Conservation (phyloP, 2,888 invertebrate species). For the Clostera curtula region DNA sequence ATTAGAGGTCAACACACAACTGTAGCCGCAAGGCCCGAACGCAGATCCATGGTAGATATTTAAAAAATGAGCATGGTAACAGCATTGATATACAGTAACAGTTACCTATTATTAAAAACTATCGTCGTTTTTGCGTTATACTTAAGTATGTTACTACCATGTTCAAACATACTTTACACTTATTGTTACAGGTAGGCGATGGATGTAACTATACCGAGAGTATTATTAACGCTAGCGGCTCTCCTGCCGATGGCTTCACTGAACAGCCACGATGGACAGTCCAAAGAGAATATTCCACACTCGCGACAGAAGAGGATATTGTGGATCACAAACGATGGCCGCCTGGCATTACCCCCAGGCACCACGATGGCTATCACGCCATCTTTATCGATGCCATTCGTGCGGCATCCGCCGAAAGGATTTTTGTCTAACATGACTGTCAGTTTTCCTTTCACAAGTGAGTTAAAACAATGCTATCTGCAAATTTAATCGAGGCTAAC, state of each 20-base stretch:
- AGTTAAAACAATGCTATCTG: slow-evolving; percentile 54
- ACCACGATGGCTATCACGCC: slow-evolving; percentile 87
- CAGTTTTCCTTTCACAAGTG: slow-evolving; percentile 89
- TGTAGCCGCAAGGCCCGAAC: too few species aligned
- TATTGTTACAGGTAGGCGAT: slow-evolving; percentile 43
- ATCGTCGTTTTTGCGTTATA: too few species aligned
- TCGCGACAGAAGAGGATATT: slow-evolving; percentile 87
- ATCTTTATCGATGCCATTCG: slow-evolving; percentile 86
- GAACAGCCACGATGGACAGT: slow-evolving; percentile 36
- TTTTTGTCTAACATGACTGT: slow-evolving; percentile 89
- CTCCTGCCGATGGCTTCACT: slow-evolving; percentile 58
- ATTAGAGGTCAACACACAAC: too few species aligned
- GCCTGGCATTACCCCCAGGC: slow-evolving; percentile 88
- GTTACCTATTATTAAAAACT: too few species aligned
- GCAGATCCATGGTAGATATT: too few species aligned
- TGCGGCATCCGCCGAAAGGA: slow-evolving; percentile 89
- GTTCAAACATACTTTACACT: not conserved
- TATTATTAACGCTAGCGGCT: slow-evolving; percentile 58
- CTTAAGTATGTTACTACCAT: not conserved
- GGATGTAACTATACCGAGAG: slow-evolving; percentile 59
- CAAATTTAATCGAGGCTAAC: too few species aligned
- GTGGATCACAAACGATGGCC: slow-evolving; percentile 90
- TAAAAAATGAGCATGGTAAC: too few species aligned
- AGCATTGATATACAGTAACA: too few species aligned
- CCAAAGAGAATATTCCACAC: slow-evolving; percentile 73